Conservation (phyloP, 2,113 vertebrate genomes). For the Bubalus kerabau region DNA sequence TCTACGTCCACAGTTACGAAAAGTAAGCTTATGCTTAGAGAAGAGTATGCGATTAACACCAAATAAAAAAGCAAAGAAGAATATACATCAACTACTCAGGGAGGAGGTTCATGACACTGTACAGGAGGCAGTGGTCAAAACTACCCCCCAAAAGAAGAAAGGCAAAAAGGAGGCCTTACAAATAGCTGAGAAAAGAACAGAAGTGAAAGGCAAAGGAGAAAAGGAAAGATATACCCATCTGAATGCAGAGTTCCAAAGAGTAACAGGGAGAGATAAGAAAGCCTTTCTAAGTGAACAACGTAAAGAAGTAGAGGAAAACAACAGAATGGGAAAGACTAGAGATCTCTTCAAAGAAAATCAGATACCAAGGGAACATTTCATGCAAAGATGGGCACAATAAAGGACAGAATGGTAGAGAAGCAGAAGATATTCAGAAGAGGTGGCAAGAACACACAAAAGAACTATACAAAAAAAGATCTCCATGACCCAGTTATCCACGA, state of each 20-base stretch:
- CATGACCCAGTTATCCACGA: not conserved
- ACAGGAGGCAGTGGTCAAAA: not conserved
- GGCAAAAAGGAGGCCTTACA: not conserved
- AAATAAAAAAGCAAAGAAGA: not conserved
- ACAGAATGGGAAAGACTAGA: not conserved
- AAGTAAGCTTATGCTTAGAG: accelerated
- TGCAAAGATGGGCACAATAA: not conserved
- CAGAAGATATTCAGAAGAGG: not conserved
- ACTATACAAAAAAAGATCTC: not conserved
- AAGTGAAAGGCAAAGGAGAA: not conserved
- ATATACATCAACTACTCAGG: not conserved
- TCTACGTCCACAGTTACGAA: accelerated
- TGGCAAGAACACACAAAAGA: not conserved
- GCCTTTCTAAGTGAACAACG: not conserved
- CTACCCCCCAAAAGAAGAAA: not conserved
- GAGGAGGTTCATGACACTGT: not conserved
- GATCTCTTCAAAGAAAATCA: not conserved
- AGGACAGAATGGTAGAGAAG: not conserved
- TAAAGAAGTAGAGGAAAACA: not conserved
- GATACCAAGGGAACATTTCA: not conserved
- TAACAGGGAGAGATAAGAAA: not conserved
- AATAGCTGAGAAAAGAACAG: not conserved
- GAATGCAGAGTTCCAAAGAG: not conserved
- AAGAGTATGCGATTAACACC: accelerated
- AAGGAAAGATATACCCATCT: not conserved